These are phyloP conservation scores for Sarcophaga caerulescens DNA, from an alignment of 2,888 invertebrate genomes.

Conservation along the genomic window DNA sequence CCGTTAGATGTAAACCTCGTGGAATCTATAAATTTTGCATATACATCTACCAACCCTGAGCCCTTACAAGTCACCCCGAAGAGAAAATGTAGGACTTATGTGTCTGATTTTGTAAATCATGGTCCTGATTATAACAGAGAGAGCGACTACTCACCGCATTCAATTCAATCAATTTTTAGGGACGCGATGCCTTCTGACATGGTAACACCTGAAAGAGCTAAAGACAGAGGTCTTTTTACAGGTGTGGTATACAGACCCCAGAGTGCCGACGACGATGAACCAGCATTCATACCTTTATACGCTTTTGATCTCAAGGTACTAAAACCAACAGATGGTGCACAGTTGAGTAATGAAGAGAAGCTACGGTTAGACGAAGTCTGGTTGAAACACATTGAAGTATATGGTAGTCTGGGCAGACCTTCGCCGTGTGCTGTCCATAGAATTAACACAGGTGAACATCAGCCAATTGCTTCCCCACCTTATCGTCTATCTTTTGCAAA, in stretches of 20 bases:
- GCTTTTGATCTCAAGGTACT: constrained; percentile 33
- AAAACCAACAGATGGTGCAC: constrained; percentile 38
- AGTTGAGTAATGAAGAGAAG: constrained; percentile 20
- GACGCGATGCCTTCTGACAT: constrained; percentile 39
- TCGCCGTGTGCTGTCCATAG: constrained; percentile 66
- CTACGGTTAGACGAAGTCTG: constrained; percentile 33
- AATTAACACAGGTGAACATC: constrained; percentile 73
- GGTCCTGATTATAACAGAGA: constrained; percentile 30
- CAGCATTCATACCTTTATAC: constrained; percentile 27
- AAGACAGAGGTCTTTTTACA: constrained; percentile 9
- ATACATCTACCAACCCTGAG: background rate
- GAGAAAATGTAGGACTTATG: background rate
- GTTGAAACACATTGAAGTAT: constrained; percentile 18
- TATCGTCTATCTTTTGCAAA: constrained; percentile 74
- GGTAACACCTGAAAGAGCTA: constrained; percentile 30
- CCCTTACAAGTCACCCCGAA: constrained; percentile 24
- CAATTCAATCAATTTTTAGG: constrained; percentile 50
- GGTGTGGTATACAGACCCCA: constrained; percentile 9
- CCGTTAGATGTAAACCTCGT: constrained; percentile 22
- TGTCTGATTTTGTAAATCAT: constrained; percentile 48
- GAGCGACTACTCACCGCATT: constrained; percentile 47
- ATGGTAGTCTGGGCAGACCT: constrained; percentile 17
- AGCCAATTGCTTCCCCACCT: constrained; percentile 75
- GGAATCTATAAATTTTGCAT: background rate
- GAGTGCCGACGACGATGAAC: background rate